These are phyloP conservation scores for Mesopsocus fuscifrons DNA, from an alignment of 2,888 invertebrate species.

Conservation along the genomic window DNA sequence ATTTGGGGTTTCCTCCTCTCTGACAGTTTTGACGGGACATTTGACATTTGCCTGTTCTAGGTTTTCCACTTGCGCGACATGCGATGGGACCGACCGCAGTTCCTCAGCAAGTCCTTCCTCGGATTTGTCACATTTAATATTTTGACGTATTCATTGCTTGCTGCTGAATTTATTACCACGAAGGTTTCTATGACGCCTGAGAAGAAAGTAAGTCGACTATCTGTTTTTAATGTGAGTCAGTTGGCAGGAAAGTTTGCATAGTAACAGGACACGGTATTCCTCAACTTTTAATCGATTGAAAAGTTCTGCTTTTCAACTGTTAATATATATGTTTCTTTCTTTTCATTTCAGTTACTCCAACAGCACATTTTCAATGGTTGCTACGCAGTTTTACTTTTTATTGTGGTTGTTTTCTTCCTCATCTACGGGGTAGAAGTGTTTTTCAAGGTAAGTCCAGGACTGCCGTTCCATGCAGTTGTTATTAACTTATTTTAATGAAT, in stretches of 20 bases:
- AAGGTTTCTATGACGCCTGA: slow-evolving; percentile 33
- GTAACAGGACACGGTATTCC: too few species aligned
- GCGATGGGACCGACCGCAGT: slow-evolving; percentile 73
- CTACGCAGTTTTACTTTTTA: slow-evolving; percentile 76
- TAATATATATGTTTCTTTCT: too few species aligned
- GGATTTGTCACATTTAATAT: slow-evolving; percentile 80
- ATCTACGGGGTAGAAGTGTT: slow-evolving; percentile 89
- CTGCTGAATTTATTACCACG: slow-evolving; percentile 47
- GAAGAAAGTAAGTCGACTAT: slow-evolving; percentile 30
- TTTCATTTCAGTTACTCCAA: slow-evolving; percentile 23
- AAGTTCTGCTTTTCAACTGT: too few species aligned
- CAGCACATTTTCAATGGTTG: slow-evolving; percentile 73
- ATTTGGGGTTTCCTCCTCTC: too few species aligned
- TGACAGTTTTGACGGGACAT: too few species aligned
- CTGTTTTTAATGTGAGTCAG: slow-evolving; percentile 1
- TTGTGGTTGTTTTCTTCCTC: slow-evolving; percentile 80
- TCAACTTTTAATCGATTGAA: too few species aligned
- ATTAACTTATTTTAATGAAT: too few species aligned
- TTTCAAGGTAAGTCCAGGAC: slow-evolving; percentile 71
- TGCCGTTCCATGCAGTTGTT: too few species aligned
- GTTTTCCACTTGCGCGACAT: slow-evolving; percentile 78
- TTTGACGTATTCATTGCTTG: slow-evolving; percentile 65
- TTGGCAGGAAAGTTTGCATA: background rate
- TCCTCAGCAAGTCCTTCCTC: slow-evolving; percentile 77
- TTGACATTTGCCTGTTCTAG: too few species aligned